Conservation (phyloP, 2,888 invertebrate species). For the Axea sp. region DNA sequence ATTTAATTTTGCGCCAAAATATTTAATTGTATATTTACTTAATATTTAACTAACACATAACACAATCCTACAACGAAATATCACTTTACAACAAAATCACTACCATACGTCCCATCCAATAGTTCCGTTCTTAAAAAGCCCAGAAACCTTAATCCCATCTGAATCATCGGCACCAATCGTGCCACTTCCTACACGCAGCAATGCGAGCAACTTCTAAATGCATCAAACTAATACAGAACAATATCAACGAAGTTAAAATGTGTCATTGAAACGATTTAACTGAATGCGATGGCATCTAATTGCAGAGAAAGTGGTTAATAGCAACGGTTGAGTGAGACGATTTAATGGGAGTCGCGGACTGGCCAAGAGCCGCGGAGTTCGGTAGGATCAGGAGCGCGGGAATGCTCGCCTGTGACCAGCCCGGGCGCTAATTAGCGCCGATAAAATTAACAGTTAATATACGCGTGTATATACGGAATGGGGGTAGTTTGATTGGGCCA, state of each 20-base stretch:
- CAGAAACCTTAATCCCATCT: no score
- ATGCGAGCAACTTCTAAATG: slow-evolving; percentile 32
- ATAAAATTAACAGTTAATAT: slow-evolving; percentile 79
- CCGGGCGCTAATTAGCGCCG: slow-evolving; percentile 74
- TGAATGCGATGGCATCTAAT: slow-evolving; percentile 54
- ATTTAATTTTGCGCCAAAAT: no score
- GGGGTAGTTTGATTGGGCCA: slow-evolving; percentile 80
- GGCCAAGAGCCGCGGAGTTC: slow-evolving; percentile 27
- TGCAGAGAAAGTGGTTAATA: slow-evolving; percentile 55
- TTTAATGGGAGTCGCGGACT: slow-evolving; percentile 31
- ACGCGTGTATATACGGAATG: slow-evolving; percentile 78
- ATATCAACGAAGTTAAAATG: slow-evolving; percentile 50
- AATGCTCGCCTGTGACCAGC: slow-evolving; percentile 48
- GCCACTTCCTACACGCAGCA: slow-evolving; percentile 8
- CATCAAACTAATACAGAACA: slow-evolving; percentile 48
- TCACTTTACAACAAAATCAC: no score
- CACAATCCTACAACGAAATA: no score
- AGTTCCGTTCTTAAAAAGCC: no score
- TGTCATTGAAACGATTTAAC: slow-evolving; percentile 58
- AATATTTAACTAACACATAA: no score
- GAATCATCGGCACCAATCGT: no score
- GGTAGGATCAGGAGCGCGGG: slow-evolving; percentile 55
- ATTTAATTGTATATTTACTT: no score
- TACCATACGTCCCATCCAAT: no score
- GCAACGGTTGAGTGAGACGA: slow-evolving; percentile 22